Percentiles rank a stretch among this genome's conserved stretches.
phyloP scores from a whole-genome alignment of 2,113 vertebrate genomes.

The Struthio camelus region DNA sequence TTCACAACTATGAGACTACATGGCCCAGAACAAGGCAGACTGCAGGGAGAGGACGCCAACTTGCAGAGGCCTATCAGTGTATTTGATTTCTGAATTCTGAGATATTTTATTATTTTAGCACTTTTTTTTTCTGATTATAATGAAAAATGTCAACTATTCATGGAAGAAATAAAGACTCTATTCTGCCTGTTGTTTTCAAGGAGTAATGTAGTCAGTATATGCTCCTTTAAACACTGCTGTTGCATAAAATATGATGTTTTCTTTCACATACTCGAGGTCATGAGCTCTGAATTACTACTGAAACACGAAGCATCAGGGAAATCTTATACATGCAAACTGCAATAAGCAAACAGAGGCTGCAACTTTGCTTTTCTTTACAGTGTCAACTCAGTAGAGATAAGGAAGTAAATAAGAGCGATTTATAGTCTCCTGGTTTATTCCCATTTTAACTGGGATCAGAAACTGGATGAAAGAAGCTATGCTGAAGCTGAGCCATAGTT shows the following conservation, averaged over 20 bases:
- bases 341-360: neutral
- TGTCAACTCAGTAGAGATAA: neutral
- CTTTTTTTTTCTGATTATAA: neutral
- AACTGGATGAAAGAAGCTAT: neutral
- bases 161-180: neutral
- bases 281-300: neutral
- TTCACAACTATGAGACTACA: rapidly evolving
- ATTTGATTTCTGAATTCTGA: neutral
- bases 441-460: neutral
- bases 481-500: neutral
- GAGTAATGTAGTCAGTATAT: neutral
- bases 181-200: neutral
- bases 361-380: neutral
- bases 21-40: neutral
- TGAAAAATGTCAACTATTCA: neutral
- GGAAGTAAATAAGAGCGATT: neutral
- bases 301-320: neutral
- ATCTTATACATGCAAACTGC: neutral
- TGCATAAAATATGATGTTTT: neutral
- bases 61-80: rapidly evolving
- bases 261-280: neutral
- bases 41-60: neutral
- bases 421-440: neutral
- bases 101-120: neutral
- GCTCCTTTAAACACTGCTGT: neutral